These are phyloP conservation scores for Mus caroli DNA, from an alignment of 2,797 vertebrate species.

Conservation along the genomic window DNA sequence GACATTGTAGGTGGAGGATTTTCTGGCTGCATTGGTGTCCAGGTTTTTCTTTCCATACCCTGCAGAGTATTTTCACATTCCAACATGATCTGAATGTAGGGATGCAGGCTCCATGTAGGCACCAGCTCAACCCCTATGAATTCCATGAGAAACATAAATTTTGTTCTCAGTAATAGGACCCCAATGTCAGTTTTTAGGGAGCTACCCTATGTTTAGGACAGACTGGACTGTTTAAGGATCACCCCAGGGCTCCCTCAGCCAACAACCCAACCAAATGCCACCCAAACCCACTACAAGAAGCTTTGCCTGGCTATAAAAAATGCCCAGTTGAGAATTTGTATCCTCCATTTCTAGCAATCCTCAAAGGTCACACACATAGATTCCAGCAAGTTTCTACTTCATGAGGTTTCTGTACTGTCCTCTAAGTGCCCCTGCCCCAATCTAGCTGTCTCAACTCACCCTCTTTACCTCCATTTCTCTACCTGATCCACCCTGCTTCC, in stretches of 20 bases:
- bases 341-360: not conserved
- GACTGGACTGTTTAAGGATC: not conserved
- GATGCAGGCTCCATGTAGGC: not conserved
- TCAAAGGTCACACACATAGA: not conserved
- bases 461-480: not conserved
- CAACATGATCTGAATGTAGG: not conserved
- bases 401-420: not conserved
- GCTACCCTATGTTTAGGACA: not conserved
- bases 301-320: not conserved
- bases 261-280: not conserved
- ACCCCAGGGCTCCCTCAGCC: not conserved
- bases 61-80: not conserved
- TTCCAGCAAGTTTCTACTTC: not conserved
- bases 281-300: not conserved
- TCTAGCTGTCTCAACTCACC: not conserved
- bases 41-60: not conserved
- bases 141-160: not conserved
- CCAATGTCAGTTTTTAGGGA: not conserved
- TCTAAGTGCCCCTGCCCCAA: not conserved
- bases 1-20: not conserved
- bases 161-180: not conserved
- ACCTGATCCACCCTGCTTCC: not conserved
- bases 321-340: not conserved
- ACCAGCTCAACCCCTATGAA: not conserved
- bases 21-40: not conserved